Percentiles rank a stretch among this genome's conserved stretches.
phyloP scores from a whole-genome alignment of 2,797 vertebrate species.

The Cryptoprocta ferox region DNA sequence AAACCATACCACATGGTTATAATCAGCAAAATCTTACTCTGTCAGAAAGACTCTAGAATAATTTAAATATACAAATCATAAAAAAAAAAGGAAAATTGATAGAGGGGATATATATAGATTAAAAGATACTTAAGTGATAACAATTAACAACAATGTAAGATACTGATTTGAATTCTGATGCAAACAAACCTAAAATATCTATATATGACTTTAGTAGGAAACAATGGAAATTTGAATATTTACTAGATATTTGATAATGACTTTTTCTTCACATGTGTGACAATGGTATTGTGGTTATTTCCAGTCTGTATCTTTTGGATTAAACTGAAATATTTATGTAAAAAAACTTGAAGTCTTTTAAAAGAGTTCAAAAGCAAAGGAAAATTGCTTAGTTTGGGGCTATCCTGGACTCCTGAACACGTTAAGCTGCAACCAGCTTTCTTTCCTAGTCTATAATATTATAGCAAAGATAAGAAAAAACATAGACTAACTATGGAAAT shows the following conservation, averaged over 20 bases:
- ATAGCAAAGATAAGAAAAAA: not conserved
- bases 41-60: conserved; percentile 16
- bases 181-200: conserved; percentile 1
- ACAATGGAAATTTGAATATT: conserved; percentile 31
- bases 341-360: not conserved
- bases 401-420: not conserved
- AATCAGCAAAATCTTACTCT: not conserved
- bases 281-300: not conserved
- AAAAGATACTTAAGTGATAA: conserved; percentile 12
- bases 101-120: not conserved
- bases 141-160: not conserved
- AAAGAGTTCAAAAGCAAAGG: conserved; percentile 15
- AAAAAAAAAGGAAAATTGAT: not conserved
- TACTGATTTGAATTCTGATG: conserved; percentile 46
- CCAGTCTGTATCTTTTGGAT: not conserved
- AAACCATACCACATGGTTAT: not conserved
- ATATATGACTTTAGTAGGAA: not conserved
- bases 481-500: not conserved
- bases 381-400: not conserved
- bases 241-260: not conserved
- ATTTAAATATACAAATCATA: conserved; percentile 32
- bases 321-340: not conserved
- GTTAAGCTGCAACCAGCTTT: not conserved
- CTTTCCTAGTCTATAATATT: not conserved
- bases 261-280: not conserved